Conservation (phyloP, 2,797 vertebrate genomes). For the Pelodytes ibericus region DNA sequence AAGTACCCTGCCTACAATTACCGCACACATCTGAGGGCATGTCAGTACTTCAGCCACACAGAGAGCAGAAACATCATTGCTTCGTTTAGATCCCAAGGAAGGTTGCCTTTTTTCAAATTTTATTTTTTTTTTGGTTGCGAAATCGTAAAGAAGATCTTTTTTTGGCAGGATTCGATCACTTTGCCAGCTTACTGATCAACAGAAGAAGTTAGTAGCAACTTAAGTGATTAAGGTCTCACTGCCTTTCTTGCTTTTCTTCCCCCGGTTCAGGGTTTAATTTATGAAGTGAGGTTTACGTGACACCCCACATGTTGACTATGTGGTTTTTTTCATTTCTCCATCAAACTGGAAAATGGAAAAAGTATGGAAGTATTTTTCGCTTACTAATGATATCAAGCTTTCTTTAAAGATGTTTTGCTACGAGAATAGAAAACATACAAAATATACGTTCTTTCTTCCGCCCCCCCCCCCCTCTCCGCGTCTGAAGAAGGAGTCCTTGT, state of each 20-base stretch:
- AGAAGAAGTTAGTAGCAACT: conserved; percentile 1
- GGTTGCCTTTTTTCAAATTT: too few relatives aligned
- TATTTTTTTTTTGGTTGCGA: conserved; percentile 8
- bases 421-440: conserved; percentile 46
- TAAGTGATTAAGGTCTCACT: conserved; percentile 17
- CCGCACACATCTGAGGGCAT: conserved; percentile 20
- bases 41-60: conserved; percentile 24
- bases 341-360: conserved; percentile 9
- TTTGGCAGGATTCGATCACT: not conserved
- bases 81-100: conserved; percentile 30
- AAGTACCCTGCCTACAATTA: conserved; percentile 42
- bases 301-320: not conserved
- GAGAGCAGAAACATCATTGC: conserved; percentile 6
- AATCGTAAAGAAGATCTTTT: conserved; percentile 22
- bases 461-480: too few relatives aligned
- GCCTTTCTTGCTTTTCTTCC: not conserved
- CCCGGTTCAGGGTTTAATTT: conserved; percentile 12
- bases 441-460: not conserved
- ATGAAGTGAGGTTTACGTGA: conserved; percentile 37
- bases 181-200: conserved; percentile 29
- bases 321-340: conserved; percentile 6
- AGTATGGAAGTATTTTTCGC: conserved; percentile 33
- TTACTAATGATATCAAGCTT: conserved; percentile 42
- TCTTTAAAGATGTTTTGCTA: conserved; percentile 43
- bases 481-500: conserved; percentile 17